phyloP scores from a whole-genome alignment of 2,113 vertebrate species.

The Sprattus sprattus region DNA sequence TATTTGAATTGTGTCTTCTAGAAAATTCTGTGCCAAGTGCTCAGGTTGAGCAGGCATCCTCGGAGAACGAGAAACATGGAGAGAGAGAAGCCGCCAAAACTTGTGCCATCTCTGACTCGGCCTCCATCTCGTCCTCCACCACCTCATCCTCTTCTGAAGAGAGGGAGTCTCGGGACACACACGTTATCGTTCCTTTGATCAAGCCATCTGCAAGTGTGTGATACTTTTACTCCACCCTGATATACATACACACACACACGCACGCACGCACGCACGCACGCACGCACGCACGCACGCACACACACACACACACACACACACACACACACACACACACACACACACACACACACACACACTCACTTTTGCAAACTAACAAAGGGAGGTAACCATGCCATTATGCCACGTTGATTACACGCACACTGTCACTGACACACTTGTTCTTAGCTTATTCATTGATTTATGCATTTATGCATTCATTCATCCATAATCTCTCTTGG shows the following conservation, averaged over 20 bases:
- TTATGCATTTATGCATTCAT: background rate
- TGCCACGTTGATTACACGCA: no score
- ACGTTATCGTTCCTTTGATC: slow-evolving; percentile 73
- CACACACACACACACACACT: background rate
- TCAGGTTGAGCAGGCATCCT: slow-evolving; percentile 59
- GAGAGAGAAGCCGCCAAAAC: slow-evolving; percentile 59
- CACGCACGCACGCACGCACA: no score
- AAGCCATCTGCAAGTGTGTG: slow-evolving; percentile 73
- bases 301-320: no score
- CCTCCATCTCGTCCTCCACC: slow-evolving; percentile 61
- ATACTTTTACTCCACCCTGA: background rate
- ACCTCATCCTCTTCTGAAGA: slow-evolving; percentile 58
- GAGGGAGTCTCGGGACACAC: slow-evolving; percentile 67
- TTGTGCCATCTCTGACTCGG: slow-evolving; percentile 49
- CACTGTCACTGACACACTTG: no score
- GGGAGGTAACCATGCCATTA: no score
- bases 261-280: background rate
- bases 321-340: background rate
- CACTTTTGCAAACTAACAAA: background rate
- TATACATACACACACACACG: background rate
- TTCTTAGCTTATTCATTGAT: background rate
- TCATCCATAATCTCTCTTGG: background rate
- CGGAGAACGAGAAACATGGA: slow-evolving; percentile 58
- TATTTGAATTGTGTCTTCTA: slow-evolving; percentile 50
- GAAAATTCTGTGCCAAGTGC: slow-evolving; percentile 71